These are phyloP conservation scores for Adelges cooleyi DNA, from an alignment of 1,140 invertebrate species.

Conservation along the genomic window DNA sequence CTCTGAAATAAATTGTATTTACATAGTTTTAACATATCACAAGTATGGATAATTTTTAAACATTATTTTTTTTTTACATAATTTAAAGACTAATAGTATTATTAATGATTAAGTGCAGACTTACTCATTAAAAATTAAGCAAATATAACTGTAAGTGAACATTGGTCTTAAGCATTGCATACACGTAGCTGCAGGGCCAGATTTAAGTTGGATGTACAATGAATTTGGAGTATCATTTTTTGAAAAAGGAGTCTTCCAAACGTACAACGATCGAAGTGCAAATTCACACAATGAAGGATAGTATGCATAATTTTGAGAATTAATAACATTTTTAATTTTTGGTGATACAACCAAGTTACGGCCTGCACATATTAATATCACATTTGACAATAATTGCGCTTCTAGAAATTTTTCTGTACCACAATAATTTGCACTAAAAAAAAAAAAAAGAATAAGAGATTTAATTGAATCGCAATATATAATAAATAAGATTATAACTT, in stretches of 20 bases:
- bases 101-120: too few relatives aligned
- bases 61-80: too few relatives aligned
- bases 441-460: too few relatives aligned
- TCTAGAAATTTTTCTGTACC: not conserved
- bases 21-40: not conserved
- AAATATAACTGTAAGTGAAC: conserved; percentile 6
- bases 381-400: not conserved
- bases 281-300: conserved; percentile 5
- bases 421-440: not conserved
- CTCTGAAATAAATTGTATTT: not conserved
- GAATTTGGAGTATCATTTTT: not conserved
- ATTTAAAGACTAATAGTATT: too few relatives aligned
- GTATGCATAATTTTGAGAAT: not conserved
- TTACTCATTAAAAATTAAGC: not conserved
- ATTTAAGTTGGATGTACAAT: not conserved
- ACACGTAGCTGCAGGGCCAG: conserved; percentile 2
- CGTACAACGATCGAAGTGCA: not conserved
- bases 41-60: too few relatives aligned
- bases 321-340: conserved; percentile 15
- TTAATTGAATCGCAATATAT: too few relatives aligned
- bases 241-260: conserved; percentile 5
- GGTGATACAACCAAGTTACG: not conserved
- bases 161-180: conserved; percentile 6
- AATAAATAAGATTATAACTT: too few relatives aligned
- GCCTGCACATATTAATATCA: not conserved